Base-by-base conservation (phyloP, 2,113 vertebrate genomes). In the Chauna torquata region DNA sequence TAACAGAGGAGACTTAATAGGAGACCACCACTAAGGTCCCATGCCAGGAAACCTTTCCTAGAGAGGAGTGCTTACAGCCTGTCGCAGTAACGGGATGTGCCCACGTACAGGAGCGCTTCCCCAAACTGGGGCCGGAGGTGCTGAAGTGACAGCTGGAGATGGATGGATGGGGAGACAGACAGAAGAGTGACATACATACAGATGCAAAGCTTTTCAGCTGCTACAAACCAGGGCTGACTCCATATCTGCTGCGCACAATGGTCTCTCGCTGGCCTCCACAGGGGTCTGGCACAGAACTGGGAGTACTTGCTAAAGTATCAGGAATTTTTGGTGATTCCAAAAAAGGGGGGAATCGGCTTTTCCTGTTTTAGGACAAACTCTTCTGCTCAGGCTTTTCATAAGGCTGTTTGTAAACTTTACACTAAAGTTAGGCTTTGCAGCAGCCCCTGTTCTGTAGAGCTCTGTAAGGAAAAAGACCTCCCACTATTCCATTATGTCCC, bases 121-220 rank as follows among this genome's bases (percentile, higher is more conserved):
- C 65, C 45, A 13, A 0, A 7, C 2, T 4, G 59, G 65, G 77
- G 71, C 68, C 7, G 12, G 81, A 80, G 38, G 24, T 11, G 66
- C 80, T 50, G 85, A 27, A 68, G 92, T 25, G 83, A n/a, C 65
- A 92, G 94, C 54, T 55, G 57, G 45, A 65, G 94, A 40, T 2
- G 27, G 93, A 89, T 10, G 82, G 88, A 66, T 20, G 54, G 66
- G 54, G 77, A 70, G 50, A 69, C 8, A 19, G 78, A n/a, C 54
- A 55, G 92, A 24, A 78, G 27, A 88, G 85, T 66, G 88, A 88
- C 95, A 95, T 80, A 40, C 62, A 96, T 23, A 89, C 6, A 95
- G 74, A 97, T 95, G 94, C 94, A 94, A 94, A 96, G 57, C 80
- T 12, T 17, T 17, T 9, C 87, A 79, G 66, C 91, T 72, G 3